These are phyloP conservation scores for Brotula barbata DNA, from an alignment of 2,797 vertebrate genomes.

Conservation along the genomic window DNA sequence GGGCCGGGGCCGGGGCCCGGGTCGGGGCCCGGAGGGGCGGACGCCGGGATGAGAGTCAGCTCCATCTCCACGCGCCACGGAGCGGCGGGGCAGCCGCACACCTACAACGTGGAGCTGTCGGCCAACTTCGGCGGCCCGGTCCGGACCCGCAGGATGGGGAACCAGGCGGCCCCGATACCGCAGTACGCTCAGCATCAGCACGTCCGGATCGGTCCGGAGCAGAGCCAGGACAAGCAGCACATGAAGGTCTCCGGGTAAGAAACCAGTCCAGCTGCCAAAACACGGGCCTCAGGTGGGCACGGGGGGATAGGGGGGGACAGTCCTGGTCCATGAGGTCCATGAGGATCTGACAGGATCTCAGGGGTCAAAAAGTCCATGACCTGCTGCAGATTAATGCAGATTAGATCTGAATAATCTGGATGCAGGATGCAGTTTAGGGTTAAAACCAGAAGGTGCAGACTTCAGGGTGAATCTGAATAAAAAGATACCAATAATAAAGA, in stretches of 20 bases:
- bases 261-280: too few species aligned
- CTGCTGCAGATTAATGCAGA: too few species aligned
- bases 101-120: constrained; percentile 82
- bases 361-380: too few species aligned
- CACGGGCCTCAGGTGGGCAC: too few species aligned
- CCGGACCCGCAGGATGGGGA: constrained; percentile 86
- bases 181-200: constrained; percentile 62
- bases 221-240: constrained; percentile 56
- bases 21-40: constrained; percentile 61
- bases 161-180: constrained; percentile 69
- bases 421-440: too few species aligned
- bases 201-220: constrained; percentile 51
- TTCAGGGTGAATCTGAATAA: too few species aligned
- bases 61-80: constrained; percentile 73
- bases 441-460: too few species aligned
- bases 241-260: constrained; percentile 79
- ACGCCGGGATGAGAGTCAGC: constrained; percentile 71
- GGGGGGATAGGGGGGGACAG: too few species aligned
- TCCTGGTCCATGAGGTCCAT: too few species aligned
- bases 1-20: constrained; percentile 77
- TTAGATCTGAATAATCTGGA: too few species aligned
- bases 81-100: constrained; percentile 69
- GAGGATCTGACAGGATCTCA: too few species aligned
- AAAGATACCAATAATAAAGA: too few species aligned
- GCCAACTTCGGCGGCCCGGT: constrained; percentile 74